A percentile compares a stretch with the other conserved stretches of the same genome.
Evolutionary conservation across 2,888 invertebrate genomes (phyloP).

Genomic region (Steinernema carpocapsae): DNA sequence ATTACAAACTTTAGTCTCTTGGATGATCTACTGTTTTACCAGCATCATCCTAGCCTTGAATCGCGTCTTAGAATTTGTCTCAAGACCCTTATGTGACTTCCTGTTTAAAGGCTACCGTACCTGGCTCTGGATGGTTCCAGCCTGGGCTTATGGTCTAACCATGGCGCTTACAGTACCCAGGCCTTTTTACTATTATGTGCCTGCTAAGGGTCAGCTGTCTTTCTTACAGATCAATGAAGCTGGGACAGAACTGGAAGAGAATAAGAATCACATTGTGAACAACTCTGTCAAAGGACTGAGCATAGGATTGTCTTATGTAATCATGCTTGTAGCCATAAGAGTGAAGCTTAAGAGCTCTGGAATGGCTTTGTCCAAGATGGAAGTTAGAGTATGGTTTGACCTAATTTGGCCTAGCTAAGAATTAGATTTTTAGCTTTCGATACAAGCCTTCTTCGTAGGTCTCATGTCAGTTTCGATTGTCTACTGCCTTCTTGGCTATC

Average conservation of each 20-base stretch:
- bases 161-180: not conserved
- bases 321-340: not conserved
- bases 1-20: not conserved
- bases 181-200: conserved; percentile 11
- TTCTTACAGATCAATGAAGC: not conserved
- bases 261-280: not conserved
- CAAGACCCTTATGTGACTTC: not conserved
- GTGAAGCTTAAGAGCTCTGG: not conserved
- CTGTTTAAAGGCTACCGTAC: not conserved
- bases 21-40: conserved; percentile 32
- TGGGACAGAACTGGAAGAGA: not conserved
- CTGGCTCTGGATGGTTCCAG: conserved; percentile 9
- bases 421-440: conserved; percentile 1
- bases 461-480: conserved; percentile 3
- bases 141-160: not conserved
- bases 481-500: conserved; percentile 4
- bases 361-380: not conserved
- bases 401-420: not conserved
- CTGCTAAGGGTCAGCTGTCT: not conserved
- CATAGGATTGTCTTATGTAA: not conserved
- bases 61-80: conserved; percentile 24
- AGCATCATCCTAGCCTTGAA: conserved; percentile 31
- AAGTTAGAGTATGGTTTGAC: not conserved
- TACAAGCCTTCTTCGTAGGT: conserved; percentile 17
- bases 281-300: not conserved